Conservation (phyloP, 2,797 vertebrate species). For the Lophotriccus pileatus region DNA sequence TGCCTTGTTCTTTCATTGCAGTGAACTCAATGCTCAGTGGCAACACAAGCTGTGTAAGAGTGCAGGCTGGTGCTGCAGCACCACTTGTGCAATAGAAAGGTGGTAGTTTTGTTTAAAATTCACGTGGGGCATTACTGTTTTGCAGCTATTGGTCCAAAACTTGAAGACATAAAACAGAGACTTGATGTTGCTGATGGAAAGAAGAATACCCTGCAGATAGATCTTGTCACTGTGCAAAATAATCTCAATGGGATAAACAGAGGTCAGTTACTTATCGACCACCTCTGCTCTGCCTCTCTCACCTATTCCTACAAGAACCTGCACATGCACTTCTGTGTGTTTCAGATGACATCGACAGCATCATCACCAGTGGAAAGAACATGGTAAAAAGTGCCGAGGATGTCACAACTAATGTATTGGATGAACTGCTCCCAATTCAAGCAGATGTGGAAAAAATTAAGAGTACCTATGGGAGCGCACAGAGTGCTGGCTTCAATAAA, state of each 20-base stretch:
- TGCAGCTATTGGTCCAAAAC: constrained; percentile 72
- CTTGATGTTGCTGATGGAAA: constrained; percentile 75
- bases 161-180: constrained; percentile 77
- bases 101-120: neutral
- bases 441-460: constrained; percentile 81
- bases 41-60: neutral
- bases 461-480: constrained; percentile 57
- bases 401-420: constrained; percentile 75
- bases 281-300: neutral
- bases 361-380: constrained; percentile 81
- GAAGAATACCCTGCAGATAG: constrained; percentile 75
- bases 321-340: neutral
- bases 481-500: constrained; percentile 74
- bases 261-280: constrained; percentile 73
- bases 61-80: neutral
- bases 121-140: neutral
- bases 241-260: constrained; percentile 77
- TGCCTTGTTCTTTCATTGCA: neutral
- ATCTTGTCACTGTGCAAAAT: constrained; percentile 73
- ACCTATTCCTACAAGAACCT: neutral
- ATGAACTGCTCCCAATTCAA: constrained; percentile 81
- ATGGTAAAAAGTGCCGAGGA: constrained; percentile 75
- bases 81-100: neutral
- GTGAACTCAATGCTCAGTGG: neutral
- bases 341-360: constrained; percentile 79